Percentiles rank a stretch among this genome's conserved stretches.
These are phyloP conservation scores for Caerostris darwini DNA, from an alignment of 1,140 invertebrate species.

Conservation along the genomic window DNA sequence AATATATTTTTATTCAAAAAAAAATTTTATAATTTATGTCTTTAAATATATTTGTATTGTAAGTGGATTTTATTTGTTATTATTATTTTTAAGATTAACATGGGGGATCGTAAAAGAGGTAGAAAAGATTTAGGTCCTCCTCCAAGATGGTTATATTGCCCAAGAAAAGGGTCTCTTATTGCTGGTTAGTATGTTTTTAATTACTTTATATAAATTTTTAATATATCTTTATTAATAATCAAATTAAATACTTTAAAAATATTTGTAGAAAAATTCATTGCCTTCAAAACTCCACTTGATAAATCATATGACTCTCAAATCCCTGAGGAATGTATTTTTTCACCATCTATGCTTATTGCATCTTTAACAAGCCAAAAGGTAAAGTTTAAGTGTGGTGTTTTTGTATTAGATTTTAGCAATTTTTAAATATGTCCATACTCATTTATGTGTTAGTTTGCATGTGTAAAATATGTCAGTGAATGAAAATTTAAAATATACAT, in stretches of 20 bases:
- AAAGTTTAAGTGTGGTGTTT: slow-evolving; percentile 67
- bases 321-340: slow-evolving; percentile 89
- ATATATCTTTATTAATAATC: neutral
- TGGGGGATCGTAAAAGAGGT: slow-evolving; percentile 53
- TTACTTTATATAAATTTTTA: neutral
- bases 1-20: too few species aligned
- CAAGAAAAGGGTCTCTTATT: slow-evolving; percentile 90
- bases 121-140: slow-evolving; percentile 82
- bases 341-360: slow-evolving; percentile 91
- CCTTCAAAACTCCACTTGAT: slow-evolving; percentile 95
- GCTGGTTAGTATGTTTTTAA: slow-evolving; percentile 83
- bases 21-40: too few species aligned
- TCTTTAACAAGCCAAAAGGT: slow-evolving; percentile 88
- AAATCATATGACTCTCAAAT: slow-evolving; percentile 90
- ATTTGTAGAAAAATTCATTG: slow-evolving; percentile 84
- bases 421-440: too few species aligned
- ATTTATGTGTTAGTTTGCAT: too few species aligned
- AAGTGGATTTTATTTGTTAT: neutral
- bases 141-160: slow-evolving; percentile 95
- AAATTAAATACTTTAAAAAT: neutral
- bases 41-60: too few species aligned
- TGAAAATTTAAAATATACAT: too few species aligned
- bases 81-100: neutral
- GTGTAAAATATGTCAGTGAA: too few species aligned
- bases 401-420: neutral